A percentile compares a stretch with the other conserved stretches of the same genome.
Evolutionary conservation across 37 sponge, comb jelly and placozoan genomes (phyloP).

Genomic region (Ephydatia muelleri): DNA sequence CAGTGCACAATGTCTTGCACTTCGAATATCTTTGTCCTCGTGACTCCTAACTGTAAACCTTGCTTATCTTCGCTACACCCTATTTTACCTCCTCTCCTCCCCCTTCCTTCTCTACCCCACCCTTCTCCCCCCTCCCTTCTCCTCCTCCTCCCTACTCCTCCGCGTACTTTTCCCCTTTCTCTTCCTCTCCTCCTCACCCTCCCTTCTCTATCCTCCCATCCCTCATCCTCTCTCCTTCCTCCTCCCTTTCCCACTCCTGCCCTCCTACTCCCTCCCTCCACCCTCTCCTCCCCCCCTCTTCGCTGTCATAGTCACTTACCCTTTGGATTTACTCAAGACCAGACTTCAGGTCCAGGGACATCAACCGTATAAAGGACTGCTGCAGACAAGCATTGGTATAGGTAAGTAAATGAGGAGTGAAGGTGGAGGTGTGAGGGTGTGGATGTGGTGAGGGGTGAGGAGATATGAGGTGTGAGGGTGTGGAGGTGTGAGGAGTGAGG

Average conservation of each 20-base stretch:
- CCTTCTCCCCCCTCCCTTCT: not conserved
- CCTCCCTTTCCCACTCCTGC: not conserved
- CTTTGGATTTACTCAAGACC: slow-evolving; percentile 85
- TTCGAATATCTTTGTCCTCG: no score
- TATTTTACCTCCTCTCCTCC: not conserved
- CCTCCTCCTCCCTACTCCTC: not conserved
- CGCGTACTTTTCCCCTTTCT: not conserved
- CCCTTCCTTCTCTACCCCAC: not conserved
- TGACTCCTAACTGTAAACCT: no score
- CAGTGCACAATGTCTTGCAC: no score
- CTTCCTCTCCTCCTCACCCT: not conserved
- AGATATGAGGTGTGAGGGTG: no score
- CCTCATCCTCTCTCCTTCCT: not conserved
- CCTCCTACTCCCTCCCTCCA: not conserved
- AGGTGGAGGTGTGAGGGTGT: not conserved
- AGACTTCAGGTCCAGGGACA: slow-evolving; percentile 87
- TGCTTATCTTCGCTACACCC: not conserved
- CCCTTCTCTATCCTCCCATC: not conserved
- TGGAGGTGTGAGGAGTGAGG: not conserved
- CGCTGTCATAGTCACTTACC: slow-evolving; percentile 74
- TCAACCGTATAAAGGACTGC: slow-evolving; percentile 59
- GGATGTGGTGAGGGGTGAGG: not conserved
- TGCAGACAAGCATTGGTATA: slow-evolving; percentile 63
- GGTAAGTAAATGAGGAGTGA: slow-evolving; percentile 17
- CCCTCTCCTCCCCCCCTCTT: not conserved